These are phyloP conservation scores for Halocynthia roretzi DNA, from an alignment of 23 tunicate genomes.

Conservation along the genomic window DNA sequence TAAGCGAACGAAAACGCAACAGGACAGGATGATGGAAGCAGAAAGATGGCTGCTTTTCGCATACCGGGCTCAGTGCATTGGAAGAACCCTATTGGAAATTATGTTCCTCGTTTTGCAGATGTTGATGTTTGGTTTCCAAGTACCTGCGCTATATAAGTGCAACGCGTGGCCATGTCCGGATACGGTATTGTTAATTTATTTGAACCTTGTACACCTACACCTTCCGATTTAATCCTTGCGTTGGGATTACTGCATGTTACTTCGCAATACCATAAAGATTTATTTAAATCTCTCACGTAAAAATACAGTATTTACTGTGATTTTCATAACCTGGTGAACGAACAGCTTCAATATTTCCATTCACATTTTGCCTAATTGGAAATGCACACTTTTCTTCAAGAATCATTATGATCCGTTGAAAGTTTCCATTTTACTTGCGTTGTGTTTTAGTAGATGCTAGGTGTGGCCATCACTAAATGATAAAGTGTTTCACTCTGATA, in stretches of 20 bases:
- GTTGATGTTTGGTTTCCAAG: slow-evolving; percentile 39
- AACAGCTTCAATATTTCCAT: too few relatives aligned
- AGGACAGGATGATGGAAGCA: neutral
- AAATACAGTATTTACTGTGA: too few relatives aligned
- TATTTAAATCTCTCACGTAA: too few relatives aligned
- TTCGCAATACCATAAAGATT: too few relatives aligned
- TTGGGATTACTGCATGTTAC: too few relatives aligned
- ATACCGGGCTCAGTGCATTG: slow-evolving; percentile 23
- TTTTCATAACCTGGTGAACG: too few relatives aligned
- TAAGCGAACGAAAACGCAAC: neutral
- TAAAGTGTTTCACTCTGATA: neutral
- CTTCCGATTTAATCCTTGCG: neutral
- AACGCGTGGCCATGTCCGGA: slow-evolving; percentile 70
- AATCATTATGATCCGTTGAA: neutral
- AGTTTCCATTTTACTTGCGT: neutral
- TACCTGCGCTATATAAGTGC: slow-evolving; percentile 60
- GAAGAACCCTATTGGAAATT: slow-evolving; percentile 24
- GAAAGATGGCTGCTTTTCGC: slow-evolving; percentile 15
- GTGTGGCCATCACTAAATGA: neutral
- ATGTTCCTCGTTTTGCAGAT: slow-evolving; percentile 38
- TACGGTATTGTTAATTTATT: slow-evolving; percentile 8
- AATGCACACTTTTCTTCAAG: too few relatives aligned
- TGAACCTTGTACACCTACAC: neutral
- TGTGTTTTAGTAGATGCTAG: neutral
- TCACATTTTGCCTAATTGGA: too few relatives aligned